Base-by-base conservation (phyloP, 2,888 invertebrate species). In the Sepioteuthis lessoniana region DNA sequence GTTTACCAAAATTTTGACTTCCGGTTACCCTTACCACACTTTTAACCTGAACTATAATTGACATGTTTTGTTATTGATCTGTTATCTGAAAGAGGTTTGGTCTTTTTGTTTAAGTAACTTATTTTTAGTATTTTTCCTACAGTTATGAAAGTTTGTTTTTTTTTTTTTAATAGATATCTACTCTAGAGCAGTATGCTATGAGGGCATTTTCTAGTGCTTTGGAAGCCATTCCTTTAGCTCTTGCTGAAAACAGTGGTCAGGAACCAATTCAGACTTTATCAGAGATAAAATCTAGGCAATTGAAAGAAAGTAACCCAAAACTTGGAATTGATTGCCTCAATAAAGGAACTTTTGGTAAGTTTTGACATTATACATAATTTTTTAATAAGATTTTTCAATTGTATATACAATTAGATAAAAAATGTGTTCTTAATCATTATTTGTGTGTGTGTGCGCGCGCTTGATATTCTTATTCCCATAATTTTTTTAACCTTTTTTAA, bases 151-250 rank as follows among this genome's bases (percentile, higher is more conserved):
- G 31, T 76, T 76, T 76, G 10, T 76, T 8, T 76, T 76, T n/a
- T 35, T n/a, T 76, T 16, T 93, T 93, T 94, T 94, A 95, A 37
- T 95, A 98, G 98, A 98, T 98, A 94, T 97, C 99, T 0, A 98
- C 99, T 0, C 97, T 99, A 95, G 99, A 99, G 97, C 99, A 99
- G 97, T 99, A 99, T 97, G 99, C 99, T 2, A 99, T 98, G 98
- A 98, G 99, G 94, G 98, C 98, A 1, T 99, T 99, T 97, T 98
- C 99, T 0, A 99, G 99, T 97, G 99, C 99, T 0, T 98, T 99
- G 94, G 99, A 99, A 97, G 98, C 98, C 94, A 98, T 99, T 96
- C 99, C 99, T 0, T 97, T 99, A 96, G 99, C 99, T 0, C 97
- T 99, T 94, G 99, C 99, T 0, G 99, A 99, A 97, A 99, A 99